Conservation (phyloP, 2,113 vertebrate genomes). For the Carollia perspicillata region DNA sequence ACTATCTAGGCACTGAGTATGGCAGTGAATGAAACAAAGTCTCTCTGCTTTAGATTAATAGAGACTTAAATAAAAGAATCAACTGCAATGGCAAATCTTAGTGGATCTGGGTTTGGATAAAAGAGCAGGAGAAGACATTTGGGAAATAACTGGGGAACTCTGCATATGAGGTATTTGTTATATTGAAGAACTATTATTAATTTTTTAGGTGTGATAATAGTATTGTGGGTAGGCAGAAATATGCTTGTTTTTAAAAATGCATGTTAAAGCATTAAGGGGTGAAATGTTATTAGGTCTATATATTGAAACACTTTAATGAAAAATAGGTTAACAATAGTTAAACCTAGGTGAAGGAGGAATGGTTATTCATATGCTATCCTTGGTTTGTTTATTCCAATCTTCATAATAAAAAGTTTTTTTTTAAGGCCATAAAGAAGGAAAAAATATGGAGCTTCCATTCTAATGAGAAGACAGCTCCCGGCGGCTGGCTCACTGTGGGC, state of each 20-base stretch:
- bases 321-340: background rate
- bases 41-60: background rate
- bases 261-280: background rate
- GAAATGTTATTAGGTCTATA: constrained; percentile 3
- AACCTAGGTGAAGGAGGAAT: background rate
- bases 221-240: background rate
- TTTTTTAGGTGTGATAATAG: background rate
- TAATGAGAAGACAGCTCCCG: background rate
- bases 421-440: background rate
- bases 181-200: background rate
- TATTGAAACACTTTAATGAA: constrained; percentile 45
- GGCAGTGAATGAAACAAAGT: background rate
- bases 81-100: background rate
- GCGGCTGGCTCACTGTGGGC: background rate
- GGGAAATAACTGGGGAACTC: background rate
- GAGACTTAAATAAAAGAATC: background rate
- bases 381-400: background rate
- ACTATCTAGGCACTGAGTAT: background rate
- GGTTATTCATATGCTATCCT: background rate
- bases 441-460: background rate
- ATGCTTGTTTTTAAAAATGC: constrained; percentile 20
- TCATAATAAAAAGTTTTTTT: background rate
- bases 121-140: background rate
- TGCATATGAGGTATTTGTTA: background rate
- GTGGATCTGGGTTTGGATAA: background rate